A percentile compares a stretch with the other conserved stretches of the same genome.
Conservation (phyloP, 2,113 vertebrate genomes). For the Empidonax alnorum region DNA sequence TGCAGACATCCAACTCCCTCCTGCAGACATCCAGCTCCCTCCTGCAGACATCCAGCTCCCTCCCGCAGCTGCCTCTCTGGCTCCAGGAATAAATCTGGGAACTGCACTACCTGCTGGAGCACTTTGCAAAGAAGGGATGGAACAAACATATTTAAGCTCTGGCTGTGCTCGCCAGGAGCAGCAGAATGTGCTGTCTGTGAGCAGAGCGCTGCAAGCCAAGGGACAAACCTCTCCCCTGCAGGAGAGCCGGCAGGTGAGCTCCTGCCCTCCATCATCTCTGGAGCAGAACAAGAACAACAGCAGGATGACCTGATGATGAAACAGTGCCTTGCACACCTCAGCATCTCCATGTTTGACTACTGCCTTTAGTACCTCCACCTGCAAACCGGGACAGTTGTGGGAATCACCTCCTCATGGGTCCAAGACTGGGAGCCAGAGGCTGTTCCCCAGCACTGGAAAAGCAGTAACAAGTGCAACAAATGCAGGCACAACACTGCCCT, state of each 20-base stretch:
- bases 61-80: background rate
- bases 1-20: background rate
- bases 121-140: background rate
- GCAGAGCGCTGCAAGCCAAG: background rate
- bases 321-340: background rate
- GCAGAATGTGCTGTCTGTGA: background rate
- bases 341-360: fast-evolving
- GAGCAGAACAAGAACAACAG: background rate
- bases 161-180: background rate
- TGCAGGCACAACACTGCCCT: background rate
- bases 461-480: background rate
- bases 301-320: background rate
- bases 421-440: background rate
- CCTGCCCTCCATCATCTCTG: background rate
- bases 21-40: background rate
- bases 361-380: background rate
- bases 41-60: background rate
- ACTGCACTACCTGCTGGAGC: conserved; percentile 4
- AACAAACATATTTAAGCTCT: background rate
- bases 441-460: background rate
- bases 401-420: background rate
- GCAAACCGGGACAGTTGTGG: fast-evolving
- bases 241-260: background rate
- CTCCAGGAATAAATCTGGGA: background rate
- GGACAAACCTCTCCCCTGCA: background rate